Conservation (phyloP, 2,797 vertebrate genomes). For the Gastrophryne carolinensis region DNA sequence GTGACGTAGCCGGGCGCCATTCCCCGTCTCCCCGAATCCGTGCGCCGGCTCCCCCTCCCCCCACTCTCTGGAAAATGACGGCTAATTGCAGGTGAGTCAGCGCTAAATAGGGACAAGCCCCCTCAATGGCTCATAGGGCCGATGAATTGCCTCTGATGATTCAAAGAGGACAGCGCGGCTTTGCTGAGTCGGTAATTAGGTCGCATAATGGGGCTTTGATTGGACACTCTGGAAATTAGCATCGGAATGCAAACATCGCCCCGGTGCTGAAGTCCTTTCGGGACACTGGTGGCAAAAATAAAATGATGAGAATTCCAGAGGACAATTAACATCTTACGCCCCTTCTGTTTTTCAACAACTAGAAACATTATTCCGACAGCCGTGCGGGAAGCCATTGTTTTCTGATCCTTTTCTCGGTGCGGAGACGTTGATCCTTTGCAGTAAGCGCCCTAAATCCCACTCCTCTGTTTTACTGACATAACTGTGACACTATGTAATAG, state of each 20-base stretch:
- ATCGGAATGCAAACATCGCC: background rate
- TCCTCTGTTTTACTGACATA: background rate
- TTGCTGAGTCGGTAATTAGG: conserved; percentile 21
- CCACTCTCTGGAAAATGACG: conserved; percentile 37
- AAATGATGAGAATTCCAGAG: background rate
- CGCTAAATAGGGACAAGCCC: conserved; percentile 60
- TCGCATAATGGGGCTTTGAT: background rate
- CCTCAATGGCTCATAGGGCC: conserved; percentile 65
- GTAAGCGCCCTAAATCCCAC: background rate
- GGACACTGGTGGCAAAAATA: background rate
- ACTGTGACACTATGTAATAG: background rate
- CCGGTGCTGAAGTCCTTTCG: background rate
- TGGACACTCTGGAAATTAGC: background rate
- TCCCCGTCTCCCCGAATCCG: background rate
- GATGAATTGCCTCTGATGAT: conserved; percentile 57
- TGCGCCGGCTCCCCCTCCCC: conserved; percentile 37
- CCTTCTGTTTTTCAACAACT: background rate
- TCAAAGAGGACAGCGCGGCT: conserved; percentile 53
- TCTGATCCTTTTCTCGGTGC: background rate
- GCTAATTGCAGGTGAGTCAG: conserved; percentile 64
- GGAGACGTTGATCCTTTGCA: background rate
- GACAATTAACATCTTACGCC: background rate
- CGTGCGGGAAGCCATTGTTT: background rate
- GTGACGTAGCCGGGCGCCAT: conserved; percentile 32
- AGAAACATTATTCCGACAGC: background rate